phyloP scores from a whole-genome alignment of 2,888 invertebrate species.

The Mongoloraphidia duomilia region DNA sequence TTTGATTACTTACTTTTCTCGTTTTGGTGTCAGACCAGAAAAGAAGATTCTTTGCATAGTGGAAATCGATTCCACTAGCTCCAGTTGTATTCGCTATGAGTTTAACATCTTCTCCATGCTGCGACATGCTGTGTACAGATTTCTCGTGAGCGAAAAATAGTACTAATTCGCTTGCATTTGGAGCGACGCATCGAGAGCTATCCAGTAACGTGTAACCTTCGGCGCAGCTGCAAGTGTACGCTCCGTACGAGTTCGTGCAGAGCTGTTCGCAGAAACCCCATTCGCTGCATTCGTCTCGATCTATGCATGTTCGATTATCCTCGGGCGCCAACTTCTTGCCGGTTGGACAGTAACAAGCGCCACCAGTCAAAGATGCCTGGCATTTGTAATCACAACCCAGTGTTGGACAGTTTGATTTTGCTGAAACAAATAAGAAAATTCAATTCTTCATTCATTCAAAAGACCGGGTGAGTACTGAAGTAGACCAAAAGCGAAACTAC shows the following conservation, averaged over 20 bases:
- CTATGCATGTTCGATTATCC: slow-evolving; percentile 76
- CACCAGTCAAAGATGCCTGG: slow-evolving; percentile 77
- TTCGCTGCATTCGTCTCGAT: slow-evolving; percentile 81
- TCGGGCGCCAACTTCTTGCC: slow-evolving; percentile 64
- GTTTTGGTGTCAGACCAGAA: slow-evolving; percentile 88
- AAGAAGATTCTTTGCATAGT: slow-evolving; percentile 58
- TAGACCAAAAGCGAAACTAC: too few species aligned
- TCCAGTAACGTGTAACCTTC: slow-evolving; percentile 55
- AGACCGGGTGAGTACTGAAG: too few species aligned
- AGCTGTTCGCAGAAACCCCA: slow-evolving; percentile 94
- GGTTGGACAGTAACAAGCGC: slow-evolving; percentile 76
- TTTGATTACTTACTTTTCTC: slow-evolving; percentile 45
- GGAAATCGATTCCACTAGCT: slow-evolving; percentile 76
- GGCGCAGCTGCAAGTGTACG: slow-evolving; percentile 73
- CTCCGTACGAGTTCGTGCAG: slow-evolving; percentile 76
- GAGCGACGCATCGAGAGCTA: slow-evolving; percentile 47
- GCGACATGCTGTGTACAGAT: slow-evolving; percentile 54
- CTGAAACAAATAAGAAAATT: slow-evolving; percentile 32
- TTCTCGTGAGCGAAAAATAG: slow-evolving; percentile 58
- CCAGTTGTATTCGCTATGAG: slow-evolving; percentile 67
- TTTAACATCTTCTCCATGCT: slow-evolving; percentile 45
- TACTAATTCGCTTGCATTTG: slow-evolving; percentile 40
- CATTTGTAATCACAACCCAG: slow-evolving; percentile 85
- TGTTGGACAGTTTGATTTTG: slow-evolving; percentile 65
- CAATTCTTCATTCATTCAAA: too few species aligned